Base-by-base conservation (phyloP, 2,888 invertebrate species). In the Oeneis ivallda region DNA sequence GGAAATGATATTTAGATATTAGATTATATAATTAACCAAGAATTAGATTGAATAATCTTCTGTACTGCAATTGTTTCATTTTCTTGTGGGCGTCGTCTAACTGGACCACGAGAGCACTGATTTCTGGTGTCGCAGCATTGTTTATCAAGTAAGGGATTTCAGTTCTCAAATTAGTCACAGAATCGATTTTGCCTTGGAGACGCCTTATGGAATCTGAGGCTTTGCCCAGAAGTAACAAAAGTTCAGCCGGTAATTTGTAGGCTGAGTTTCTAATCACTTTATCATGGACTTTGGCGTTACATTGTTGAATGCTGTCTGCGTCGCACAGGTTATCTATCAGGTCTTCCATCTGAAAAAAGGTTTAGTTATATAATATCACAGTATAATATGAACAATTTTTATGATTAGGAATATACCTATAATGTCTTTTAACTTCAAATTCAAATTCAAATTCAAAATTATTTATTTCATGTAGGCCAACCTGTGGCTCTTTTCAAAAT, bases 111-210 rank as follows among this genome's bases (percentile, higher is more conserved):
- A 49, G n/a, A 7, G n/a, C 3, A 7, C 5, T 9, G 13, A 1
- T 10, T 13, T 49, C 37, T 7, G 1, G 7, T 17, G 17, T 13
- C 2, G 13, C 11, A 2, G 39, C 49, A n/a, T 60, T 50, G 19
- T 60, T 32, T 19, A 60, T 49, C n/a, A 60, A 37, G 60, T 49
- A 59, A 13, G 53, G 59, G 4, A 64, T 45, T 43, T 64, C 59
- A 3, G 11, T 13, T 15, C 45, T 58, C 1, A 9, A 10, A 1
- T 13, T 2, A 2, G 59, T 59, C 1, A 64, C 15, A 5, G 26
- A 15, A 9, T 58, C 32, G 9, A 59, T 2, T 2, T 2, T 32
- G 2, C 15, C 9, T 37, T 45, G 10, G 10, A 32, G 15, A 7
- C 26, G 7, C 15, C 43, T 34, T 2, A 64, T 5, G 2, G 39